Percentiles rank a stretch among this genome's conserved stretches.
phyloP scores from a whole-genome alignment of 2,113 vertebrate genomes.

The Furnarius figulus region DNA sequence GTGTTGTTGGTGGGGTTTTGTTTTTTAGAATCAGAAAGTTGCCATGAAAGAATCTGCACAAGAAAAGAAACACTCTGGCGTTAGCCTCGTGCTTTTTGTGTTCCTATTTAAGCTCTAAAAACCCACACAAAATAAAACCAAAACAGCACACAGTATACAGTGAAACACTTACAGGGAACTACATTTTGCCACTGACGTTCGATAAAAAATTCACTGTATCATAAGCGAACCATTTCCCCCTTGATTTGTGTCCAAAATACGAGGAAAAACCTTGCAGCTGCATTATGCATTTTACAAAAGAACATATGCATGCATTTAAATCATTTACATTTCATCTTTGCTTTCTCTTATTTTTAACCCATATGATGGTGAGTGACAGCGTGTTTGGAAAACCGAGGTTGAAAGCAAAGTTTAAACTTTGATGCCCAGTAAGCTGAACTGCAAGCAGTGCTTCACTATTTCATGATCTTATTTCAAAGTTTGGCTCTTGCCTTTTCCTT shows the following conservation, averaged over 20 bases:
- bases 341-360: conserved; percentile 64
- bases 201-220: conserved; percentile 63
- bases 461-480: conserved; percentile 38
- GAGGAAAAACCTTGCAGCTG: conserved; percentile 59
- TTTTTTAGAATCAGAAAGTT: not conserved
- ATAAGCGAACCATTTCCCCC: conserved; percentile 50
- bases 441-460: conserved; percentile 6
- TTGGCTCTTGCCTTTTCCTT: not conserved
- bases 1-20: not conserved
- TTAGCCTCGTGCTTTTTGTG: not conserved
- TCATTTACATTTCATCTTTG: conserved; percentile 67
- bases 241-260: conserved; percentile 68
- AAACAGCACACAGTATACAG: not conserved
- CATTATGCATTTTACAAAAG: conserved; percentile 69
- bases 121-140: not conserved
- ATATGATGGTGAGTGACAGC: not conserved
- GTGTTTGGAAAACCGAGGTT: conserved; percentile 28
- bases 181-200: not conserved
- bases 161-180: not conserved
- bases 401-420: conserved; percentile 67
- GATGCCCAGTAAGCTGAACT: conserved; percentile 48
- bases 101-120: not conserved
- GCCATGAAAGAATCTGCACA: not conserved
- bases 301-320: conserved; percentile 67
- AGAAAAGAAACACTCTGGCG: not conserved